Evolutionary conservation across 2,113 vertebrate genomes (phyloP), one percentile per base, ranked within the genome.

Genomic region (Pelodiscus sinensis): DNA sequence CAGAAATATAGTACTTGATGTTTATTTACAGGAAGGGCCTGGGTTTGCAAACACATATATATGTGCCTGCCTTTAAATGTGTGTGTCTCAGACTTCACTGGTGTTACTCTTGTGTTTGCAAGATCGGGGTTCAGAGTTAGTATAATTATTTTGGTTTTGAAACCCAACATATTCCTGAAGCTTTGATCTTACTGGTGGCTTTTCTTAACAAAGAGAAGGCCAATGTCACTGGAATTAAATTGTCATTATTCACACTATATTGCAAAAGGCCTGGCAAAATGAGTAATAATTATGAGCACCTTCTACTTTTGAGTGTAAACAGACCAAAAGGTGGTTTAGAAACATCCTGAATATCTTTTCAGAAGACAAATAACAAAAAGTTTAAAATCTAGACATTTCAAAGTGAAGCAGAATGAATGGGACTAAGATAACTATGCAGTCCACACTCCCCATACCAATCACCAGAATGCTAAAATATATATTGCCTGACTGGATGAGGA

Each of bases 291-390:
- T 12, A 81, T 54, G 11, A 86, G 31, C 31, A 27, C 4, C 4
- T 60, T 4, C 54, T 68, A 25, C 55, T 86, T 86, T 21, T 11
- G 75, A 24, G 22, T 44, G 35, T 75, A 24, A 84, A 24, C 35
- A 81, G 52, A 90, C 6, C 25, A 84, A 79, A 75, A 75, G 44
- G 8, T 62, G 58, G 78, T 87, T 75, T 79, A 82, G 38, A 92
- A 79, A 31, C 19, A 44, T 58, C 8, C 3, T 38, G 75, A 79
- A 86, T 8, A 65, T 38, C 38, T 24, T 84, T 81, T 84, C 27
- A 92, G 14, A 79, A 73, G n/a, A 56, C 24, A 80, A 51, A 21
- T 52, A n/a, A 51, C 71, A 6, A 44, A 44, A 60, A 50, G 9
- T 84, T 79, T 62, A 73, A 84, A 90, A 92, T 21, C 13, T 55